Evolutionary conservation across 2,113 vertebrate genomes (phyloP), one percentile per base, ranked within the genome.

Genomic region (Panurus biarmicus): DNA sequence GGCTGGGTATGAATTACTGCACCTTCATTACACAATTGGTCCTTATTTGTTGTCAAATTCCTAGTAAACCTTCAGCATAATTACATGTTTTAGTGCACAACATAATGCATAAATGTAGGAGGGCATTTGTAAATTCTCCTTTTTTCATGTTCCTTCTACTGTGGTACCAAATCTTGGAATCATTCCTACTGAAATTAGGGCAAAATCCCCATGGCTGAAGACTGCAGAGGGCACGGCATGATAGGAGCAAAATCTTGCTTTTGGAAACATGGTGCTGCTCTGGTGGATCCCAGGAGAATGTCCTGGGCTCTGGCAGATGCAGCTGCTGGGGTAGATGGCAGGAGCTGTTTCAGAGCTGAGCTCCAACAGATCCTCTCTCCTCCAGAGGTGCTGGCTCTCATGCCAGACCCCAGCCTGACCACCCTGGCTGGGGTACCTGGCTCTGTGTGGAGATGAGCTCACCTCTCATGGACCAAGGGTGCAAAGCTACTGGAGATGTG

Each of bases 391-490:
- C 7, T 6, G 5, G 13, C 17, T 47, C 6, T 50, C 10, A 4
- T 22, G 28, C 3, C 54, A 65, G 45, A 17, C 5, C 36, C 40
- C 42, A 89, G 6, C 15, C 28, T 6, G 10, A 24, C 3, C 29
- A 14, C 20, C 1, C 3, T 29, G 26, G 44, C 17, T 40, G 8
- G 19, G 28, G 2, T 17, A 12, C 13, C 36, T 53, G 50, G 13
- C 33, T 72, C 14, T 25, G 36, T 0, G 0, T 12, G 23, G 44
- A 1, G 6, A 5, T 35, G 44, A 44, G 13, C 12, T 82, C 4
- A 6, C 22, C 28, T n/a, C 14, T 51, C 17, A 33, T 12, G 45
- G n/a, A 73, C 18, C 21, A 26, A 36, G 14, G 10, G 8, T 19
- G 3, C 26, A 74, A 51, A 71, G 31, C 33, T 73, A 23, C 14